Percentiles rank a stretch among this genome's conserved stretches.
phyloP scores from a whole-genome alignment of 1,140 invertebrate species.

The Neotoxoptera formosana region DNA sequence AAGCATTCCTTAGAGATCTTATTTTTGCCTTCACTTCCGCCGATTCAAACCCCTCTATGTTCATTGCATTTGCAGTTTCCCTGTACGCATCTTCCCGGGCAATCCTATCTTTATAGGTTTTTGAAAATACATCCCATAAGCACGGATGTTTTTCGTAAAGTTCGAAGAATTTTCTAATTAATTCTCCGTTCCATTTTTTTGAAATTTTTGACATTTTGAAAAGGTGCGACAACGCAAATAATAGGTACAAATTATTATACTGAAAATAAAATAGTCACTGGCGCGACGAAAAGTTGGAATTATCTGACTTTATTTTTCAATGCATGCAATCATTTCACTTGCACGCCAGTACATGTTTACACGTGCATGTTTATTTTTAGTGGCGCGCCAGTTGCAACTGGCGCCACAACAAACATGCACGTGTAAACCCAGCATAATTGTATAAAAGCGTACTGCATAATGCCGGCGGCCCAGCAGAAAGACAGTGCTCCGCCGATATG shows the following conservation, averaged over 20 bases:
- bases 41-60: conserved; percentile 34
- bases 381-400: neutral
- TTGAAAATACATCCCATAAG: conserved; percentile 51
- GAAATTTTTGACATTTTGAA: conserved; percentile 38
- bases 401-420: neutral
- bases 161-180: conserved; percentile 47
- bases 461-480: too few species aligned
- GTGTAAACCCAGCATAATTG: conserved; percentile 8
- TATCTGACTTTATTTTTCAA: conserved; percentile 34
- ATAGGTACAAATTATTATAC: conserved; percentile 21
- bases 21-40: conserved; percentile 45
- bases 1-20: conserved; percentile 37
- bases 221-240: conserved; percentile 28
- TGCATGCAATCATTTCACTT: conserved; percentile 36
- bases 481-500: too few species aligned
- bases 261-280: conserved; percentile 46
- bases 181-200: conserved; percentile 44
- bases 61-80: conserved; percentile 34
- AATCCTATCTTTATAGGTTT: conserved; percentile 50
- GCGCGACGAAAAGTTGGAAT: conserved; percentile 43
- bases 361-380: conserved; percentile 7
- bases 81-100: conserved; percentile 37
- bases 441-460: too few species aligned
- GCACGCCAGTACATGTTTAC: conserved; percentile 37
- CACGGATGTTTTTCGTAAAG: conserved; percentile 37